phyloP scores from a whole-genome alignment of 2,888 invertebrate species.

The Amphimallon solstitiale region DNA sequence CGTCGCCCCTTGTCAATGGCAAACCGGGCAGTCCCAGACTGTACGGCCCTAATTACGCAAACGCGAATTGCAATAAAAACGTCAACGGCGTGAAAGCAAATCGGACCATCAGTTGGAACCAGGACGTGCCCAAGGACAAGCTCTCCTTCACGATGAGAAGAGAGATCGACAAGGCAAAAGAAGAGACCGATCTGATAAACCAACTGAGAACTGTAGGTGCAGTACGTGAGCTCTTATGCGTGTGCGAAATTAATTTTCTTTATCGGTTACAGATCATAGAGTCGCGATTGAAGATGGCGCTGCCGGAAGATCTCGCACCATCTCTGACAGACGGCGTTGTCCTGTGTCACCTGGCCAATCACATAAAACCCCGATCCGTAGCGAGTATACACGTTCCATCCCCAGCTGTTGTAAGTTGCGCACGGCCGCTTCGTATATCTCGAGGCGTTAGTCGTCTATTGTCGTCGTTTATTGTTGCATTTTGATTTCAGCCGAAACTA shows the following conservation, averaged over 20 bases:
- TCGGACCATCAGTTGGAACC: constrained; percentile 77
- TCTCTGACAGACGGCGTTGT: constrained; percentile 92
- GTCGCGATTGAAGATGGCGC: constrained; percentile 85
- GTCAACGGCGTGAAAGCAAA: constrained; percentile 54
- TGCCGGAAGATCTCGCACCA: constrained; percentile 86
- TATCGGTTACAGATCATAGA: constrained; percentile 79
- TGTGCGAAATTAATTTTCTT: neutral
- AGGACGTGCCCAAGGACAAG: constrained; percentile 76
- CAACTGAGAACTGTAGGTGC: constrained; percentile 81
- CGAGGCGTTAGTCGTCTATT: neutral
- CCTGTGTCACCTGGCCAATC: constrained; percentile 93
- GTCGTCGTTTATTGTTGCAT: constrained; percentile 23
- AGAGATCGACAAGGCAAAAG: constrained; percentile 90
- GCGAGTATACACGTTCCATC: constrained; percentile 95
- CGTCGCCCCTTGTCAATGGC: constrained; percentile 53
- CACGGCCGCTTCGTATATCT: no score
- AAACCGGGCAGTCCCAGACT: constrained; percentile 63
- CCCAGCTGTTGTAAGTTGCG: constrained; percentile 81
- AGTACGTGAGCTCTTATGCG: neutral
- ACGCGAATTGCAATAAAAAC: constrained; percentile 60
- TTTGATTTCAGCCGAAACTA: constrained; percentile 85
- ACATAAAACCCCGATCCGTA: constrained; percentile 89
- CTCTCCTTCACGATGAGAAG: constrained; percentile 92
- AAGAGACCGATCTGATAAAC: constrained; percentile 86
- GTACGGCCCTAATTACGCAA: constrained; percentile 69